Base-by-base conservation (phyloP, 1,140 invertebrate species). In the Pissodes strobi region DNA sequence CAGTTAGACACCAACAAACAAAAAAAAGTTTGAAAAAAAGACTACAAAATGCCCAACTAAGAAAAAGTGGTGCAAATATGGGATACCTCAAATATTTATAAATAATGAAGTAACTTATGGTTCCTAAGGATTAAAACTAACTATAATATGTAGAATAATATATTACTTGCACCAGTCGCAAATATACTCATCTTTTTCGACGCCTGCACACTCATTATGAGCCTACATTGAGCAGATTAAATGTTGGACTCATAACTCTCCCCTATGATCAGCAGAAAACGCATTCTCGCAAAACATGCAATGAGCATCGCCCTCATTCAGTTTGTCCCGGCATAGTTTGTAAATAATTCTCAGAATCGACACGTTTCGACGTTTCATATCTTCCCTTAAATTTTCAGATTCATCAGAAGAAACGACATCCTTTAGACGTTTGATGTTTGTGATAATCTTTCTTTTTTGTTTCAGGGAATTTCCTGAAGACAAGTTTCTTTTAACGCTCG, bases 271-370 rank as follows among this genome's bases (percentile, higher is more conserved):
- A n/a, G n/a, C n/a, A n/a, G 30, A 6, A n/a, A 34, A 34, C 30
- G 30, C n/a, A 34, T 34, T 34, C n/a, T 55, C 13, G 23, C 30
- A 37, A 55, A 30, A 39, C 30, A 37, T 2, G 23, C 1, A 49
- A 9, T 49, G 22, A 49, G 46, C 15, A 49, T 49, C 46, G 22
- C 8, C 21, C 21, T 19, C 46, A 49, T 49, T 49, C 1, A 19
- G 21, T 49, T 49, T 49, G n/a, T n/a, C 19, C 46, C 46, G 46
- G 17, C 9, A 49, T 49, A 49, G 13, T 49, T 19, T 49, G n/a
- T 19, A 1, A 49, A 49, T 49, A n/a, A 19, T 23, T 49, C 9
- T 49, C 46, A 49, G 1, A 23, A 49, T 49, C 46, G 46, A 17
- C 15, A 21, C 13, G 46, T 21, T 49, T 18, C n/a, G n/a, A n/a